Conservation (phyloP, 2,888 invertebrate species). For the Noctua janthe region DNA sequence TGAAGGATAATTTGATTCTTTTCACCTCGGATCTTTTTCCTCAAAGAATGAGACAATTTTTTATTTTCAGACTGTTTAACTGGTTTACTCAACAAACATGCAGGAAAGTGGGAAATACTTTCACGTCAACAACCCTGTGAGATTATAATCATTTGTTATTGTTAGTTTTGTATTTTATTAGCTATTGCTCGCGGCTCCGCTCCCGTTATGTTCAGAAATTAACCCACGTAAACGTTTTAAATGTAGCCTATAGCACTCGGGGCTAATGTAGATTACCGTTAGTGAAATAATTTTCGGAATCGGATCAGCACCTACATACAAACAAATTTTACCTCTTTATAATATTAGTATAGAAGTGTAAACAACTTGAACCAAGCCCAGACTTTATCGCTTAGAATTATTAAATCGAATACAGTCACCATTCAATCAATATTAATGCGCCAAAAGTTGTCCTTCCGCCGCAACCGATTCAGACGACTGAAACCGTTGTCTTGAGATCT, state of each 20-base stretch:
- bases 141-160: slow-evolving; percentile 53
- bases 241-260: no score
- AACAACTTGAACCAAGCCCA: background rate
- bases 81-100: slow-evolving; percentile 61
- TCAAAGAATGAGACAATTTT: background rate
- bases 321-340: no score
- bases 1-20: background rate
- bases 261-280: no score
- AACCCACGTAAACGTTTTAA: no score
- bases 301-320: no score
- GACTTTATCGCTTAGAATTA: background rate
- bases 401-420: background rate
- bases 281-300: no score
- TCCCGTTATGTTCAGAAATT: no score
- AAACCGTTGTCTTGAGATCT: background rate
- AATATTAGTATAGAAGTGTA: no score
- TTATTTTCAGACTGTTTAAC: slow-evolving; percentile 69
- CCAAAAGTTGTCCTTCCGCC: background rate
- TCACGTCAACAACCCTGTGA: slow-evolving; percentile 73
- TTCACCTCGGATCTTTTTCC: background rate
- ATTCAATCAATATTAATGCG: background rate
- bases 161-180: slow-evolving; percentile 24
- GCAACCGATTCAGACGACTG: background rate
- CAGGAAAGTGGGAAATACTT: slow-evolving; percentile 65
- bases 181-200: no score